Conservation (phyloP, 1,140 invertebrate genomes). For the Drosophila truncata region DNA sequence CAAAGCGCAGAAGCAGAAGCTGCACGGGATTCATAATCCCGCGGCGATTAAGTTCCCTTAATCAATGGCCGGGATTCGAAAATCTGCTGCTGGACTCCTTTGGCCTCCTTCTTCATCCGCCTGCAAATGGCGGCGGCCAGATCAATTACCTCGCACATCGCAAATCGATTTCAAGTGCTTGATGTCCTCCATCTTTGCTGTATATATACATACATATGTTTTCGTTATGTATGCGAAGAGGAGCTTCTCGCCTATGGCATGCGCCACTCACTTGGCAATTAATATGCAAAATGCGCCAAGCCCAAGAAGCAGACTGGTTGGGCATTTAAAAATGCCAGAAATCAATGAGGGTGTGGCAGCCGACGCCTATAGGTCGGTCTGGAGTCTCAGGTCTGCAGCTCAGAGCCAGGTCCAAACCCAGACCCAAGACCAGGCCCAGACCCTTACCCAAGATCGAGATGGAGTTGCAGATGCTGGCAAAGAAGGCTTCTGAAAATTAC, state of each 20-base stretch:
- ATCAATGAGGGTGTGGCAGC: conserved; percentile 78
- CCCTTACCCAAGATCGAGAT: conserved; percentile 28
- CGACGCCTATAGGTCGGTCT: conserved; percentile 65
- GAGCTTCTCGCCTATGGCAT: conserved; percentile 73
- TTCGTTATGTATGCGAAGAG: not conserved
- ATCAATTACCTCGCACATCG: conserved; percentile 69
- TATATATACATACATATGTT: not conserved
- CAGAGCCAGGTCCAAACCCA: not conserved
- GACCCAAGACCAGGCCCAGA: not conserved
- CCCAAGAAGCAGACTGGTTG: conserved; percentile 33
- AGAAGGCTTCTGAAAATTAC: conserved; percentile 82
- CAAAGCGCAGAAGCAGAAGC: conserved; percentile 62
- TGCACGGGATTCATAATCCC: conserved; percentile 62
- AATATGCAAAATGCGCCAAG: conserved; percentile 79
- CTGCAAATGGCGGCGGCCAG: conserved; percentile 64
- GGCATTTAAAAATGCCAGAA: conserved; percentile 68
- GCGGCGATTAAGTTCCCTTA: conserved; percentile 62
- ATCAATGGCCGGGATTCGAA: conserved; percentile 50
- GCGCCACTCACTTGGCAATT: conserved; percentile 73
- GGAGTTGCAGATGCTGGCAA: conserved; percentile 65
- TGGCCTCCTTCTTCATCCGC: not conserved
- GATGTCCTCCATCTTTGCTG: conserved; percentile 73
- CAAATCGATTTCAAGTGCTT: conserved; percentile 74
- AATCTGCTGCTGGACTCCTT: conserved; percentile 2
- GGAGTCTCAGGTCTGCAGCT: conserved; percentile 2